Base-by-base conservation (phyloP, 2,797 vertebrate genomes). In the Anabacerthia variegaticeps region DNA sequence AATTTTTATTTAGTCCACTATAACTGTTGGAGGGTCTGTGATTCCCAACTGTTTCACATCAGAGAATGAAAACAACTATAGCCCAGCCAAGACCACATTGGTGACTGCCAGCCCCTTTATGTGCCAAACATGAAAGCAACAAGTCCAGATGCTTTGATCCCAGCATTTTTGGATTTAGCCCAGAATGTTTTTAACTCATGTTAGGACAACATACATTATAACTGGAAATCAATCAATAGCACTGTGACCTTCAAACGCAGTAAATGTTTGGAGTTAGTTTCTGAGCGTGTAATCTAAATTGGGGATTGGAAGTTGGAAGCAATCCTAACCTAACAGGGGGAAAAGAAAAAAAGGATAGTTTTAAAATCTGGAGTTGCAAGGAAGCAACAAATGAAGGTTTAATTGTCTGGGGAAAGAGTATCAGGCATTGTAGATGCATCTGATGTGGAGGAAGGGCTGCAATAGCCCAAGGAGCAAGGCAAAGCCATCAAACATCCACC, bases 1-100 rank as follows among this genome's bases (percentile, higher is more conserved):
- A 98, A 97, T 97, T 98, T 98, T 98, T 98, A 98, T 98, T 98
- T 97, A 98, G 98, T 98, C 98, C 98, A 98, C 97, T 98, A 96
- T 97, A 97, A 96, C 97, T 97, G 95, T 98, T 97, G 97, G 97
- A 98, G 98, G 97, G 97, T 97, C 97, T 98, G 96, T 95, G 97
- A 98, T 98, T 98, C 98, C 98, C 98, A 98, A 98, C 98, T 98
- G 98, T 98, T 98, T 98, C 97, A 98, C 98, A 98, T 98, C 98
- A 98, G 97, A 98, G 97, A 98, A 98, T 94, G 97, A 98, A 98
- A 98, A 98, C 98, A 98, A 97, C 97, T 91, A 96, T 84, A 97
- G 94, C 97, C 94, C 95, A 96, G 98, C 98, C 98, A 98, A 98
- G 98, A 98, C 98, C 98, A 98, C 98, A 98, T 98, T 96, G 97